Base-by-base conservation (phyloP, 2,797 vertebrate genomes). In the Sebastes variabilis region DNA sequence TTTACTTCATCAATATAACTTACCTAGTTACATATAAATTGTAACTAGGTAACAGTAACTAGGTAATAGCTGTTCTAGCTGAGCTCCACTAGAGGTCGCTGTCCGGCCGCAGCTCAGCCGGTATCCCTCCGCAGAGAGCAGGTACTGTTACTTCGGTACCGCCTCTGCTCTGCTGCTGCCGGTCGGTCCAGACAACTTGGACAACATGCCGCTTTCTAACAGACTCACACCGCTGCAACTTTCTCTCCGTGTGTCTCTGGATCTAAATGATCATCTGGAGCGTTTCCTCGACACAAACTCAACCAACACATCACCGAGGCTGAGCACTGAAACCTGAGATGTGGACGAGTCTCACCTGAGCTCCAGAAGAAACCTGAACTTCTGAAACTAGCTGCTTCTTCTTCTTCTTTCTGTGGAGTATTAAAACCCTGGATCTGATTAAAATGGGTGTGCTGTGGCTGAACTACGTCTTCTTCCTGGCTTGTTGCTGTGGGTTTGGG, bases 71-170 rank as follows among this genome's bases (percentile, higher is more conserved):
- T 38, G 36, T 38, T 38, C 36, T 38, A 38, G 36, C 12, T 38
- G 36, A 38, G 36, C 36, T 38, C 12, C 94, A 65, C 77, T n/a
- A 90, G 94, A 74, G 87, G 91, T 80, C 88, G 90, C 62, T 54
- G 18, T 55, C 54, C 0, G 29, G 6, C 73, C 3, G 74, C 59
- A 0, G 12, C 27, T 59, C 29, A 1, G 61, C 30, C 0, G 56
- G 2, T 27, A 4, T 25, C 14, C 71, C 3, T 61, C 67, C 1
- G 42, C 42, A 2, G 54, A 2, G 36, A 20, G 67, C 93, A 93
- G 92, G 93, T 95, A 90, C 77, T 56, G 20, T 13, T 36, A 36
- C 34, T 30, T 22, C 75, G 84, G 91, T 88, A 69, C 93, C 93
- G 92, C 94, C 94, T 94, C 92, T 80, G 84, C 83, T 36, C 36